phyloP scores from a whole-genome alignment of 2,888 invertebrate genomes.

The Dryomyza anilis region DNA sequence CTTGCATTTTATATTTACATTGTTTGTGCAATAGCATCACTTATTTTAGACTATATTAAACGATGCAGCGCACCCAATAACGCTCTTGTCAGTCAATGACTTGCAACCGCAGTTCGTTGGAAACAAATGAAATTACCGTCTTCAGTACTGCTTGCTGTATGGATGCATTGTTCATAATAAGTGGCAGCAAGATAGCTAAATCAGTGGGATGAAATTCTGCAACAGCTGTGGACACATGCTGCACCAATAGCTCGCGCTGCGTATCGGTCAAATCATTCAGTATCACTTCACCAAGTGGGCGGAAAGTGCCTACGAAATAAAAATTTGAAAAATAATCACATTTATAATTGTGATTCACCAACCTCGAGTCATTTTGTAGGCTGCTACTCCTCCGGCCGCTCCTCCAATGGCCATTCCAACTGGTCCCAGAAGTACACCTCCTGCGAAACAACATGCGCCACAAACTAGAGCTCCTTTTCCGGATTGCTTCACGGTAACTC shows the following conservation, averaged over 20 bases:
- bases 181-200: conserved; percentile 49
- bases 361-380: conserved; percentile 55
- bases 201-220: conserved; percentile 52
- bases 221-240: conserved; percentile 50
- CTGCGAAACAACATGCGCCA: conserved; percentile 53
- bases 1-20: too few relatives aligned
- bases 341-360: conserved; percentile 14
- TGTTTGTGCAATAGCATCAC: too few relatives aligned
- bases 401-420: conserved; percentile 57
- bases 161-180: conserved; percentile 49
- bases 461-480: conserved; percentile 54
- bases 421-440: conserved; percentile 56
- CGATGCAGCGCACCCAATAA: neutral
- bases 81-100: conserved; percentile 47
- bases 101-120: conserved; percentile 54
- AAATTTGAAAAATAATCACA: neutral
- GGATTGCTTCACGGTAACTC: conserved; percentile 52
- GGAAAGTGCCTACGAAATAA: conserved; percentile 48
- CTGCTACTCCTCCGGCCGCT: conserved; percentile 53
- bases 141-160: conserved; percentile 53
- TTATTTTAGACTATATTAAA: neutral
- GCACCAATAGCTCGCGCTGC: conserved; percentile 50
- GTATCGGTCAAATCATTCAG: conserved; percentile 52
- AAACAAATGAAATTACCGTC: conserved; percentile 50
- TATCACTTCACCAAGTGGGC: conserved; percentile 56